These are phyloP conservation scores for Cheirogaleus medius DNA, from an alignment of 2,113 vertebrate species.

Conservation along the genomic window DNA sequence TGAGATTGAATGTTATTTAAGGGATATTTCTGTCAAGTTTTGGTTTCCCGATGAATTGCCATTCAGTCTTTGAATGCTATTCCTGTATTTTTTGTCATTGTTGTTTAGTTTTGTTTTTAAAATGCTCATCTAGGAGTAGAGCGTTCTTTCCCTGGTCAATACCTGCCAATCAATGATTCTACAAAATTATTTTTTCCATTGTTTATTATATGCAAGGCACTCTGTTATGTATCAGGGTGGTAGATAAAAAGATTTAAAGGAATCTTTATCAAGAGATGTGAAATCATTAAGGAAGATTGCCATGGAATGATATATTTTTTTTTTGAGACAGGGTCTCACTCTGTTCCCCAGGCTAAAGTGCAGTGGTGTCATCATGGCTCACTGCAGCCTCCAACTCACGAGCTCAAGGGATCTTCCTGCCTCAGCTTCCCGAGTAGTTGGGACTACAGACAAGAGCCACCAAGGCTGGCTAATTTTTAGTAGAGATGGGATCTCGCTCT, in stretches of 20 bases:
- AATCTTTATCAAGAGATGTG: background rate
- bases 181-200: background rate
- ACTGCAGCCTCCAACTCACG: too few relatives aligned
- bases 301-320: background rate
- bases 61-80: slow-evolving; percentile 8
- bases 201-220: background rate
- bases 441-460: too few relatives aligned
- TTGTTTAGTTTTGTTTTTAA: slow-evolving; percentile 57
- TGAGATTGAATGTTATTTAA: slow-evolving; percentile 69
- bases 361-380: too few relatives aligned
- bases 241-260: background rate
- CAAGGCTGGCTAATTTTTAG: too few relatives aligned
- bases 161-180: background rate
- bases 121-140: slow-evolving; percentile 25
- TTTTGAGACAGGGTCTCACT: too few relatives aligned
- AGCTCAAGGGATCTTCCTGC: too few relatives aligned
- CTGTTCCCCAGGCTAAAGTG: too few relatives aligned
- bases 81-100: slow-evolving; percentile 39
- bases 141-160: slow-evolving; percentile 25
- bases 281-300: slow-evolving; percentile 16
- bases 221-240: background rate
- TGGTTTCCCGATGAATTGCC: slow-evolving; percentile 64
- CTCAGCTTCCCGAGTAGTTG: too few relatives aligned
- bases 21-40: slow-evolving; percentile 69
- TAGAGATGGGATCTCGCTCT: too few relatives aligned